Conservation (phyloP, 2,797 vertebrate species). For the Scolopax rusticola region DNA sequence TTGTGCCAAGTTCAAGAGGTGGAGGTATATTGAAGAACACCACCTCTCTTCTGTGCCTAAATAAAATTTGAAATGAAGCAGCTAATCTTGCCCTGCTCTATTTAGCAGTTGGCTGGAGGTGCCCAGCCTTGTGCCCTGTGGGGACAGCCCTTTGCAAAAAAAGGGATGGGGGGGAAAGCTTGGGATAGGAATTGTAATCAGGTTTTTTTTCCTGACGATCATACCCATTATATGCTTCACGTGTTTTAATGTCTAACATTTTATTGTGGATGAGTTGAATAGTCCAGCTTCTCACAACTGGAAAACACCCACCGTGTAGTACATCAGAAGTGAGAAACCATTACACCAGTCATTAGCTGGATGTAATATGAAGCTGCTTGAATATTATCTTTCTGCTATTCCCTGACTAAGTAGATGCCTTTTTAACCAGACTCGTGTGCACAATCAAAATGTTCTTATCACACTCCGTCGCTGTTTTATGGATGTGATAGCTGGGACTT, state of each 20-base stretch:
- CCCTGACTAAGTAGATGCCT: neutral
- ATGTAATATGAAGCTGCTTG: neutral
- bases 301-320: neutral
- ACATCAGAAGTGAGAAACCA: neutral
- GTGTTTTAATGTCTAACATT: neutral
- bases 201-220: neutral
- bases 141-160: neutral
- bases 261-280: neutral
- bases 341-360: slow-evolving; percentile 15
- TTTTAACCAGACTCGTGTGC: slow-evolving; percentile 30
- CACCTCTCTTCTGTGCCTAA: neutral
- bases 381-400: slow-evolving; percentile 32
- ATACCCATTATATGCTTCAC: neutral
- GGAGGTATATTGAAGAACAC: neutral
- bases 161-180: neutral
- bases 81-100: neutral
- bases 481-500: slow-evolving; percentile 34
- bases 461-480: neutral
- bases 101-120: neutral
- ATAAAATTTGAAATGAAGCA: neutral
- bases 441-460: slow-evolving; percentile 46
- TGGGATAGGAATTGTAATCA: neutral
- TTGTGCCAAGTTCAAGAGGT: neutral
- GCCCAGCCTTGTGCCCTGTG: neutral
- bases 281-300: neutral